These are phyloP conservation scores for Periophthalmus modestus DNA, from an alignment of 2,113 vertebrate species.

Conservation along the genomic window DNA sequence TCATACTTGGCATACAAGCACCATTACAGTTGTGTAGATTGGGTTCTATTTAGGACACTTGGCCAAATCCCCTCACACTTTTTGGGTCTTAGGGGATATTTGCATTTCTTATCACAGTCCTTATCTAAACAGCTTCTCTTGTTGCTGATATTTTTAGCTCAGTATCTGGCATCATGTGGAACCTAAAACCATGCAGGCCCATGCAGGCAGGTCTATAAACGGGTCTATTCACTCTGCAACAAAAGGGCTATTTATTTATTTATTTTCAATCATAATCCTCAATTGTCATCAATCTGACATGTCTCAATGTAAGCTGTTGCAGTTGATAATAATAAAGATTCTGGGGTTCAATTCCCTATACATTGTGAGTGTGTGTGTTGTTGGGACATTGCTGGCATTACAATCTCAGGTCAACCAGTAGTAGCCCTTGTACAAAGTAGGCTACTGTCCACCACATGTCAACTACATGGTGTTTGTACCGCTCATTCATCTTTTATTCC, in stretches of 20 bases:
- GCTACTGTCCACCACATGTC: neutral
- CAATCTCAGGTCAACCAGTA: neutral
- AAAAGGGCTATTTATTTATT: neutral
- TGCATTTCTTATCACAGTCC: neutral
- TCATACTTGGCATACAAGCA: neutral
- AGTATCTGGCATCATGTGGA: neutral
- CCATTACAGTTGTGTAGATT: neutral
- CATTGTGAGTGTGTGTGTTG: no score
- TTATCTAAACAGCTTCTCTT: slow-evolving; percentile 3
- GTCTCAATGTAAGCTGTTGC: neutral
- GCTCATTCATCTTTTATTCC: neutral
- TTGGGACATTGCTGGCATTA: neutral
- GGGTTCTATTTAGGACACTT: neutral
- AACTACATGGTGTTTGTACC: neutral
- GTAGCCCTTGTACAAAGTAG: no score
- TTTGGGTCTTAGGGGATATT: neutral
- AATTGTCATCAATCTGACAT: neutral
- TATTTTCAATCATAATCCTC: neutral
- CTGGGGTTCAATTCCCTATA: no score
- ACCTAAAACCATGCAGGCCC: neutral
- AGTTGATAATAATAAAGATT: no score
- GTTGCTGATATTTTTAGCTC: neutral
- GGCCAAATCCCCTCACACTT: neutral
- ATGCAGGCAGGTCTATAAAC: neutral
- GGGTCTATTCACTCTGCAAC: neutral